Evolutionary conservation across 37 sponge, comb jelly and placozoan genomes (phyloP).

Genomic region (Theonella swinhoei): DNA sequence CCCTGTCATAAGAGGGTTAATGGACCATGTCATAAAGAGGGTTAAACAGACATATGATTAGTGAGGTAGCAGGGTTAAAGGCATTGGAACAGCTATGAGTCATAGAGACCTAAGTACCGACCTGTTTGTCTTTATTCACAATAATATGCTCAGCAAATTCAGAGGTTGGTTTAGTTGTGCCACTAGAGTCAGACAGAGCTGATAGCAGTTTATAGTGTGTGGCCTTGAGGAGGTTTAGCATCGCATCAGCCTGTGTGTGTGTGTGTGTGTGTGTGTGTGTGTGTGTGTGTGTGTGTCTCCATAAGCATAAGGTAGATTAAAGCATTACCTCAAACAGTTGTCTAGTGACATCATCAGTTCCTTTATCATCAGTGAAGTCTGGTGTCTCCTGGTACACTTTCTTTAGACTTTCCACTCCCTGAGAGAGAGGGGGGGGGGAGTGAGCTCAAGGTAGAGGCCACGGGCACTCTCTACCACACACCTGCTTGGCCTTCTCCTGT

Average conservation of each 20-base stretch:
- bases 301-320: neutral
- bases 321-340: constrained; percentile 73
- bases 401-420: constrained; percentile 64
- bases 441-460: too few relatives aligned
- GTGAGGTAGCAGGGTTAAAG: neutral
- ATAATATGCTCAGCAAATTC: constrained; percentile 55
- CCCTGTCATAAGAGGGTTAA: constrained; percentile 20
- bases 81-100: neutral
- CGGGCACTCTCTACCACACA: neutral
- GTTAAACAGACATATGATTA: neutral
- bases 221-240: constrained; percentile 71
- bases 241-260: constrained; percentile 45
- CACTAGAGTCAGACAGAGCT: constrained; percentile 35
- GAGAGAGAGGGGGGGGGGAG: too few relatives aligned
- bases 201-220: constrained; percentile 67
- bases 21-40: neutral
- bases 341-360: constrained; percentile 67
- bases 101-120: neutral
- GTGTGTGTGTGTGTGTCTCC: too few relatives aligned
- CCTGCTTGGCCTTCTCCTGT: constrained; percentile 38
- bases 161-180: constrained; percentile 24
- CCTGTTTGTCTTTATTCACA: constrained; percentile 64
- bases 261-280: neutral
- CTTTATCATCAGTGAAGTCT: constrained; percentile 79
- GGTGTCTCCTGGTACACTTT: constrained; percentile 83